phyloP scores from a whole-genome alignment of 2,797 vertebrate genomes.

The Alosa sapidissima region DNA sequence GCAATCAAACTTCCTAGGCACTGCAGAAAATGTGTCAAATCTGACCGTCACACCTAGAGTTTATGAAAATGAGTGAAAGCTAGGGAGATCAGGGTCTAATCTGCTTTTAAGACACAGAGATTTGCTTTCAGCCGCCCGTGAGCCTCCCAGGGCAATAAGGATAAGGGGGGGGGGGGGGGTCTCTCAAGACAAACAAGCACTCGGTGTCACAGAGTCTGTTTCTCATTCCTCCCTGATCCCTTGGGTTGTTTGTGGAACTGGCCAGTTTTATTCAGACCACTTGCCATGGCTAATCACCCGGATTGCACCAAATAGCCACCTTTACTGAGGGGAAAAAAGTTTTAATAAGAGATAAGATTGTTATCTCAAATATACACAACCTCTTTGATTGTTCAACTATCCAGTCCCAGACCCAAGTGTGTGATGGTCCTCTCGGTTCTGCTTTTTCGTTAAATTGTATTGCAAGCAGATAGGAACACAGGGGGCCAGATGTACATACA shows the following conservation, averaged over 20 bases:
- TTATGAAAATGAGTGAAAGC: slow-evolving; percentile 50
- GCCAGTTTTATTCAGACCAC: background rate
- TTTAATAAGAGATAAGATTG: background rate
- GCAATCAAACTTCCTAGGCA: background rate
- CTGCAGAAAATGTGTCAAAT: slow-evolving; percentile 24
- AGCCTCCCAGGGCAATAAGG: background rate
- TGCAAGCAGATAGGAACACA: too few relatives aligned
- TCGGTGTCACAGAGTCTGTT: slow-evolving; percentile 23
- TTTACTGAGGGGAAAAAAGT: background rate
- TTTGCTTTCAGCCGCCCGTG: slow-evolving; percentile 5
- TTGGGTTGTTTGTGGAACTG: slow-evolving; percentile 37
- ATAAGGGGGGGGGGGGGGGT: slow-evolving; percentile 27
- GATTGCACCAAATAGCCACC: background rate
- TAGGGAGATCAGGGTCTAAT: slow-evolving; percentile 41
- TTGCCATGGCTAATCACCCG: slow-evolving; percentile 13
- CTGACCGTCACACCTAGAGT: slow-evolving; percentile 39
- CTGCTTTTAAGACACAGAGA: slow-evolving; percentile 37
- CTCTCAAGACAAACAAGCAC: slow-evolving; percentile 34
- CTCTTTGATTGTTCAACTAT: background rate
- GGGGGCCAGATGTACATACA: too few relatives aligned
- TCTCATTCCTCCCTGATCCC: slow-evolving; percentile 34
- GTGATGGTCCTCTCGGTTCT: background rate
- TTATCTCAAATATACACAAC: slow-evolving; percentile 4
- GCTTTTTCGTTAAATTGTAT: too few relatives aligned
- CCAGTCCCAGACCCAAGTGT: background rate